Evolutionary conservation across 2,113 vertebrate genomes (phyloP).

Genomic region (Thalassoma bifasciatum): DNA sequence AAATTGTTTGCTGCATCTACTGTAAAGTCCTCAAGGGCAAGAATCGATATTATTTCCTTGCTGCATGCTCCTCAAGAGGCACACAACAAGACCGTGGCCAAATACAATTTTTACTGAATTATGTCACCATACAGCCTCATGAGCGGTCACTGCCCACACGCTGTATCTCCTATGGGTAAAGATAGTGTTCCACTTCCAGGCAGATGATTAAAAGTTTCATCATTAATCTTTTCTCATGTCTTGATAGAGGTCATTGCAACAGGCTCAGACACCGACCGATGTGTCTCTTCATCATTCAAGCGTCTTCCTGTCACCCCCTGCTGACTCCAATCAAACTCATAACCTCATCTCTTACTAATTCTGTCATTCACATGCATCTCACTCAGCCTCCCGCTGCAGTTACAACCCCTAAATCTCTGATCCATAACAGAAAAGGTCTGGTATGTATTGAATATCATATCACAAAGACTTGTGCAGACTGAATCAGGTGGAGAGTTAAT

Average conservation of each 20-base stretch:
- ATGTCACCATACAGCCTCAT: no score
- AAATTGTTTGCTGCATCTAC: no score
- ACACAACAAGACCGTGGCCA: no score
- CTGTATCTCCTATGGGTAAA: no score
- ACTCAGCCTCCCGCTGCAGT: background rate
- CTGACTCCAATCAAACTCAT: conserved; percentile 10
- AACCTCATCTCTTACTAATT: background rate
- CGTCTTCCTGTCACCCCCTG: conserved; percentile 30
- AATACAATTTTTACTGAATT: no score
- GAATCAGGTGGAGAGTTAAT: conserved; percentile 21
- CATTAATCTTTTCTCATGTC: no score
- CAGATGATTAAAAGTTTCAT: no score
- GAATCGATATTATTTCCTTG: no score
- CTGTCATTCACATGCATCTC: background rate
- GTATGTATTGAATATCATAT: background rate
- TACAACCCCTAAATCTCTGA: background rate
- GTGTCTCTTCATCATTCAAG: background rate
- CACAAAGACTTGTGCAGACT: background rate
- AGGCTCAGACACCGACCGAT: conserved; percentile 11
- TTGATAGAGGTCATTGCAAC: background rate
- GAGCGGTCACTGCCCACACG: no score
- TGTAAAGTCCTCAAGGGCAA: no score
- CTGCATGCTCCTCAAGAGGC: no score
- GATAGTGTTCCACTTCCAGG: no score
- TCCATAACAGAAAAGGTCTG: background rate